Evolutionary conservation across 2,888 invertebrate species (phyloP).

Genomic region (Molorchus minor): DNA sequence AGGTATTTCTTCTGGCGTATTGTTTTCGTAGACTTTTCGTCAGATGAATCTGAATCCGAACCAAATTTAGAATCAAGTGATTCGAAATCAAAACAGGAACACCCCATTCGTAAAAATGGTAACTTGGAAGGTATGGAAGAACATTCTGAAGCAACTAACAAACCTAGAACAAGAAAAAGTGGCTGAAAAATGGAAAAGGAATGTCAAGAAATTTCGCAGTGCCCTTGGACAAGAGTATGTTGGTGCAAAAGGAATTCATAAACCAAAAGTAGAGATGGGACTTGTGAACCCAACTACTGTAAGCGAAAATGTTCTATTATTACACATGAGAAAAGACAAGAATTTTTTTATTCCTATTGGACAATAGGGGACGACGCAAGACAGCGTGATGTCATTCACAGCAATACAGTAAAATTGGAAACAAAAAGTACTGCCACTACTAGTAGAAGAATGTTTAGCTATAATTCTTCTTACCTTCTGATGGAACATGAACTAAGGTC

Average conservation of each 20-base stretch:
- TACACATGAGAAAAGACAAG: neutral
- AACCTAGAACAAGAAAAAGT: too few relatives aligned
- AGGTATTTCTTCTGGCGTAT: too few relatives aligned
- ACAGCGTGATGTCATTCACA: slow-evolving; percentile 7
- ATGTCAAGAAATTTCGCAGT: neutral
- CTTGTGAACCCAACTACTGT: neutral
- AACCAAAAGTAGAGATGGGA: neutral
- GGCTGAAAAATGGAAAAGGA: slow-evolving; percentile 1
- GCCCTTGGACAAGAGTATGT: slow-evolving; percentile 8
- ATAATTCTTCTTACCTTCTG: too few relatives aligned
- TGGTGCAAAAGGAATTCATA: neutral
- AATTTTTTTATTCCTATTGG: neutral
- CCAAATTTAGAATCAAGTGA: too few relatives aligned
- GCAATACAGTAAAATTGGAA: slow-evolving; percentile 6
- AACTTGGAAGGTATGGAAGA: too few relatives aligned
- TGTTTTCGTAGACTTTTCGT: too few relatives aligned
- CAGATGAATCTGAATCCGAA: too few relatives aligned
- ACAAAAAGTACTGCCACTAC: slow-evolving; percentile 1
- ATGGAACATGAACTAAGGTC: slow-evolving; percentile 18
- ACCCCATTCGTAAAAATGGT: too few relatives aligned
- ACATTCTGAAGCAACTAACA: too few relatives aligned
- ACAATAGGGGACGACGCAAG: neutral
- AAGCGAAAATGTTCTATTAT: neutral
- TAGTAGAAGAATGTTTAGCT: neutral
- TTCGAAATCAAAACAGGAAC: too few relatives aligned